Percentiles rank a stretch among this genome's conserved stretches.
phyloP scores from a whole-genome alignment of 2,888 invertebrate species.

The Pseudeuparius sepicola region DNA sequence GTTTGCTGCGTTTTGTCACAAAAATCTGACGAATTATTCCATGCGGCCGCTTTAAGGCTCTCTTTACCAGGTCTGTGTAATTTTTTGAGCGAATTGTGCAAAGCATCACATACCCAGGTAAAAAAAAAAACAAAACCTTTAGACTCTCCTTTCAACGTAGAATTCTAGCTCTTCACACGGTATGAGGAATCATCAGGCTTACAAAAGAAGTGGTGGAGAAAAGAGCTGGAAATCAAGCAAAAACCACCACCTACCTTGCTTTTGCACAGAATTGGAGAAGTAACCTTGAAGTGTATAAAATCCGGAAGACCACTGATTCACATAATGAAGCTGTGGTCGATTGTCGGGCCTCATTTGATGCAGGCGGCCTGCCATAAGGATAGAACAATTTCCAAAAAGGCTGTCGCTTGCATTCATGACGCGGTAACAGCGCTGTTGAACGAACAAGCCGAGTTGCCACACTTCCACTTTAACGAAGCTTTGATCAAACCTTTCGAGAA shows the following conservation, averaged over 20 bases:
- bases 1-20: constrained; percentile 84
- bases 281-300: constrained; percentile 75
- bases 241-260: constrained; percentile 49
- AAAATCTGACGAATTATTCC: constrained; percentile 83
- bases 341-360: constrained; percentile 34
- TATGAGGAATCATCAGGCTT: constrained; percentile 38
- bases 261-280: constrained; percentile 77
- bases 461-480: constrained; percentile 94
- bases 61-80: constrained; percentile 75
- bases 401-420: constrained; percentile 87
- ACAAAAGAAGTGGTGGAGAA: constrained; percentile 41
- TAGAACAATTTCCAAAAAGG: constrained; percentile 77
- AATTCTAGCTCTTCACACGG: constrained; percentile 33
- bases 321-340: constrained; percentile 86
- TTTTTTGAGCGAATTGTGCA: constrained; percentile 73
- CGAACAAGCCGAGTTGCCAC: constrained; percentile 78
- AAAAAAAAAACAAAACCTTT: no score
- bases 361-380: constrained; percentile 83
- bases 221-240: constrained; percentile 35
- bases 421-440: constrained; percentile 79
- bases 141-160: no score
- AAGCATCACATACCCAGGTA: constrained; percentile 76
- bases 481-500: constrained; percentile 93
- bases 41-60: constrained; percentile 77
- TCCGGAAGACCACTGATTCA: constrained; percentile 84